Base-by-base conservation (phyloP, 2,888 invertebrate genomes). In the Acheta domesticus region DNA sequence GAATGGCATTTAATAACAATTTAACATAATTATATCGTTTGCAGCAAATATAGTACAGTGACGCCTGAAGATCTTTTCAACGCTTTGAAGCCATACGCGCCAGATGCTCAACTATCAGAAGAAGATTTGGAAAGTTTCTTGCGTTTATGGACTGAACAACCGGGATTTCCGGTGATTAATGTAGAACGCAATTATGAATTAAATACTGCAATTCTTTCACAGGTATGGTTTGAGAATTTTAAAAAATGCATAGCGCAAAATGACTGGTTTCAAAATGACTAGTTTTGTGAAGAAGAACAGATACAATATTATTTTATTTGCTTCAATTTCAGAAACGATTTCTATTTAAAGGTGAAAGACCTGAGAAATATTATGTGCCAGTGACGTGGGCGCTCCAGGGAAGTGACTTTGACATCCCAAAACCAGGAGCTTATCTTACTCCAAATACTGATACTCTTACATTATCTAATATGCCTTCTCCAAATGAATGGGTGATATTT, bases 61-160 rank as follows among this genome's bases (percentile, higher is more conserved):
- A 62, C 62, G n/a, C 78, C 78, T 12, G 21, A 16, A 12, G 16
- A 73, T 20, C 78, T 78, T n/a, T 78, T 62, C 48, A 19, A 82
- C 87, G 82, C 89, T 50, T 73, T 79, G 74, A 20, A 79, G 23
- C 50, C 48, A 36, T 20, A 36, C 3, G 73, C 77, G 19, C 20
- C 19, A 21, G 74, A 14, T 19, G 74, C 23, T 73, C n/a, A 21
- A 16, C 36, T 36, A 19, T 76, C 76, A 16, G 23, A 21, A 19
- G n/a, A 14, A 20, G 77, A 76, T 14, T 75, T 77, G 20, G 76
- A 36, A 20, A n/a, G 8, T 62, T 50, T 79, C 1, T 12, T 73
- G 48, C 12, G 11, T 11, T 77, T 73, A 11, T 79, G 79, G 79
- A 77, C 79, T 12, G 48, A 19, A 23, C 49, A 73, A 16, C 36